Base-by-base conservation (phyloP, 2,888 invertebrate genomes). In the Conops quadrifasciatus region DNA sequence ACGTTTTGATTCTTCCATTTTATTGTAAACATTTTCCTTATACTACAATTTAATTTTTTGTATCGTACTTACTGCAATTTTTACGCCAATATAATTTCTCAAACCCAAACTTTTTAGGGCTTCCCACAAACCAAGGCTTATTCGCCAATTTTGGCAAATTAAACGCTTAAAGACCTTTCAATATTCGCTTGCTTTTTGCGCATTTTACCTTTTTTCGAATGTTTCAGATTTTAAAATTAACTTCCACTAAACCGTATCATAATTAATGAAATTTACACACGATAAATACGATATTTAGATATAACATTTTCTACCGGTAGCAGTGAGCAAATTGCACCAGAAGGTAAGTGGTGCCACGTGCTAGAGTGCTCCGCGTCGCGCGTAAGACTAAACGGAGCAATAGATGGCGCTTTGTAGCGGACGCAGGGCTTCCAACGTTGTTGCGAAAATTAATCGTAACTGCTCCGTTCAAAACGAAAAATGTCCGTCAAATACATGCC, bases 401-500 rank as follows among this genome's bases (percentile, higher is more conserved):
- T 62, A 68, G 24, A 45, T 13, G 30, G 30, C 30, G 65, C 26
- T 58, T 13, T n/a, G 58, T 58, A 26, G 67, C 19, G 43, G 9
- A 45, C 43, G 30, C 64, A 68, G 66, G 75, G 1, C 13, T 21
- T 21, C 11, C 53, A 53, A 53, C 53, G 24, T 24, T 53, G 19
- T 21, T 21, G 3, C 53, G 21, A 5, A 53, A n/a, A 53, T 21
- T 74, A 72, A 59, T 51, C 60, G 74, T 16, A 28, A 51, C 73
- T 72, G 77, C 81, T 82, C 83, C 83, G 83, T 80, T 79, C 82
- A 83, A 82, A 77, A 82, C 83, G 83, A 83, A 83, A 83, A 82
- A 82, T 82, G 83, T 83, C 83, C 83, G 83, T 83, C 83, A 83
- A 83, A 83, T 83, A 77, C 82, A 78, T 83, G 83, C 83, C 80